Base-by-base conservation (phyloP, 2,888 invertebrate species). In the Yponomeuta malinellus region DNA sequence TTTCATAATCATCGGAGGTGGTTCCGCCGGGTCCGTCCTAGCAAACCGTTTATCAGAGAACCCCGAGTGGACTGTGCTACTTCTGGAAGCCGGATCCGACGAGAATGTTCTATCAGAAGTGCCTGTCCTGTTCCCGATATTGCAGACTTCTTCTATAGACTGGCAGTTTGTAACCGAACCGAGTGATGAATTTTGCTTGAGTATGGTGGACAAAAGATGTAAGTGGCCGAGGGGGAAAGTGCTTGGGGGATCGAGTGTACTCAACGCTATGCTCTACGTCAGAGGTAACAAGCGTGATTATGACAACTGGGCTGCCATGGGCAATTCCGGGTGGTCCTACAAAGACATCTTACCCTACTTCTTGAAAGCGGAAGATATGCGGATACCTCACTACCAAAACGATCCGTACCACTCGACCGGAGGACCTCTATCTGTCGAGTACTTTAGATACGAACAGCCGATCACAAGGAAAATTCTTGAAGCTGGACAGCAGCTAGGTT, bases 261-360 rank as follows among this genome's bases (percentile, higher is more conserved):
- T 98, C 2, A 98, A 98, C 82, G 98, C 97, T 29, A 98, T 98
- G 98, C 91, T 97, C 72, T 98, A 98, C 79, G 92, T 97, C 0
- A 91, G 98, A 71, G 98, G 98, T 0, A 97, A 98, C 81, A 94
- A 93, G 70, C 93, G 89, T 2, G 98, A 98, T 81, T 98, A 97
- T 82, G 97, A 98, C 78, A 88, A 93, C n/a, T 98, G 98, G 98
- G 95, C 94, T 31, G 83, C 81, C 12, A 81, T 95, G 79, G 98
- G 98, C 0, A 92, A 95, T 77, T 81, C 86, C 0, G 97, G 96
- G 0, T 98, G 98, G 98, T 93, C 95, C 52, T 97, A 95, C 80
- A 89, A 94, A 0, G 94, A 94, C 70, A 92, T 97, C 0, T 84
- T 97, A 59, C 94, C 94, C 10, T 97, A 97, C 79, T 97, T 97